These are phyloP conservation scores for Luperina nickerlii DNA, from an alignment of 2,888 invertebrate species.

Conservation along the genomic window DNA sequence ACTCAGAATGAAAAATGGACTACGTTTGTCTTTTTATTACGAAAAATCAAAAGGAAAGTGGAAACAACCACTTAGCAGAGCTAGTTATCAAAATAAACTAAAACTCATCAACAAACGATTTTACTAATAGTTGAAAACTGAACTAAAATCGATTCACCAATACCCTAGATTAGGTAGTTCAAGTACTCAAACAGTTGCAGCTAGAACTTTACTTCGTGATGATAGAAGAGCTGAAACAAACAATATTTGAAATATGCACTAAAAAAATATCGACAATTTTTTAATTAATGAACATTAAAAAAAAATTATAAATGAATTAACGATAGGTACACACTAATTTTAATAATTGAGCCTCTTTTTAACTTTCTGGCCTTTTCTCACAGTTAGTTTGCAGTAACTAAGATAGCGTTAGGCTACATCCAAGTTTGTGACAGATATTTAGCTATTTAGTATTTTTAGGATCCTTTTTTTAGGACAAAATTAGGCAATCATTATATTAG, in stretches of 20 bases:
- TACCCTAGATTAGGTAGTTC: slow-evolving; percentile 13
- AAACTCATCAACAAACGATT: slow-evolving; percentile 15
- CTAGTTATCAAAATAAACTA: background rate
- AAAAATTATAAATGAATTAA: too few species aligned
- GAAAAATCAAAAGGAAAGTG: background rate
- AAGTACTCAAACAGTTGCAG: slow-evolving; percentile 21
- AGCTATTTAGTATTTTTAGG: background rate
- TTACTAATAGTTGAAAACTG: slow-evolving; percentile 3
- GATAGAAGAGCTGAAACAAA: background rate
- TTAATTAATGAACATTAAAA: background rate
- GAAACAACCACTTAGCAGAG: background rate
- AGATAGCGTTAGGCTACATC: too few species aligned
- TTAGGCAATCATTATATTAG: background rate
- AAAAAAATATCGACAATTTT: background rate
- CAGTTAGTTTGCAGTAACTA: too few species aligned
- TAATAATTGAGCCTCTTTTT: background rate
- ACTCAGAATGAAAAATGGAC: too few species aligned
- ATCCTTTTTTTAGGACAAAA: background rate
- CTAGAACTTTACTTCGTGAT: background rate
- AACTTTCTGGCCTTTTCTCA: background rate
- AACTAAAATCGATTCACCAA: slow-evolving; percentile 10
- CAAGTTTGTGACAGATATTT: background rate
- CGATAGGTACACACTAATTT: background rate
- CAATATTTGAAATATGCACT: background rate
- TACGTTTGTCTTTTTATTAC: background rate